These are phyloP conservation scores for Gambusia yucatana DNA, from an alignment of 2,797 vertebrate genomes.

Conservation along the genomic window DNA sequence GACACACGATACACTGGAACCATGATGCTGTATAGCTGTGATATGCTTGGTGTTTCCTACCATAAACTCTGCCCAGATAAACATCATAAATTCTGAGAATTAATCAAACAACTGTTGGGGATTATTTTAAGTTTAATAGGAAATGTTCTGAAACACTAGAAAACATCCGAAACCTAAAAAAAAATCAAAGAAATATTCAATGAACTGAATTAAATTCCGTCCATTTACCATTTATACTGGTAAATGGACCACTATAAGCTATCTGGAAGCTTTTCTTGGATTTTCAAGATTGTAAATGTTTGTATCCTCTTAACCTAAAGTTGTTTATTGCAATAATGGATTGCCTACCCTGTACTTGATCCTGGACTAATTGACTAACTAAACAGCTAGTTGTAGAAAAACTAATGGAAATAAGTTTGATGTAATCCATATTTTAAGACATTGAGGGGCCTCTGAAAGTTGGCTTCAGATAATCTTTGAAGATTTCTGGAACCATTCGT, in stretches of 20 bases:
- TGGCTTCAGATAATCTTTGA: not conserved
- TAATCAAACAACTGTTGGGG: no score
- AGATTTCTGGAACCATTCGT: not conserved
- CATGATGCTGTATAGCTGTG: not conserved
- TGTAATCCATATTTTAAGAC: not conserved
- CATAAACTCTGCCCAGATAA: no score
- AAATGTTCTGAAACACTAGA: no score
- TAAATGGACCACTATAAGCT: no score
- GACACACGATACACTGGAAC: not conserved
- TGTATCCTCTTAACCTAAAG: not conserved
- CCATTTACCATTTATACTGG: no score
- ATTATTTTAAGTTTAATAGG: no score
- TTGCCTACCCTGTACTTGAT: no score
- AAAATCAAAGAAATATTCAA: no score
- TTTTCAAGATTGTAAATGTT: not conserved
- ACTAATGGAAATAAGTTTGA: not conserved
- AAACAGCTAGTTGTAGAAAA: not conserved
- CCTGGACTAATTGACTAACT: not conserved
- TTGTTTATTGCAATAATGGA: not conserved
- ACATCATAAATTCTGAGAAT: no score
- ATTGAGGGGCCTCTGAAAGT: not conserved
- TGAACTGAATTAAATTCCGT: no score
- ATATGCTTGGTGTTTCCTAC: no score
- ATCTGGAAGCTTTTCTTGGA: not conserved
- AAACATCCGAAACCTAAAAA: no score